Base-by-base conservation (phyloP, 2,888 invertebrate species). In the Keiferia lycopersicella region DNA sequence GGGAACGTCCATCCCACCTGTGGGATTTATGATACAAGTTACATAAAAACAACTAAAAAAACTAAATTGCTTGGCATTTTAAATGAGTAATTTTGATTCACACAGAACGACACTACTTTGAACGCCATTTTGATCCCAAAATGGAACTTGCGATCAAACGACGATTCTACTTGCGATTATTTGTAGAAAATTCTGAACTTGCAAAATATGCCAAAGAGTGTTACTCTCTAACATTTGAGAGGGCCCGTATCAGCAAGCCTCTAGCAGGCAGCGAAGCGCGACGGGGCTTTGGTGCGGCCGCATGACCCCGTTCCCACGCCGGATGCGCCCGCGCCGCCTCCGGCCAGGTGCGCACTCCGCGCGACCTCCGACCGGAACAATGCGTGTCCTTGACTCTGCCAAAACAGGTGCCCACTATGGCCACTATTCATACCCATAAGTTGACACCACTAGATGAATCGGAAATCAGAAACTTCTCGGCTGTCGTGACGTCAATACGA, bases 261-360 rank as follows among this genome's bases (percentile, higher is more conserved):
- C 67, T 67, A 53, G 83, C 73, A 75, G 72, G 67, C 85, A 81
- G 67, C 86, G 82, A 83, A 78, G 88, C 90, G 88, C 73, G 82
- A 83, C 87, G 80, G 72, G 51, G 78, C 86, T 81, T 82, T 87
- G 80, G 73, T 74, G 78, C 86, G 87, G 77, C 87, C 84, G 87
- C 85, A 74, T 90, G 88, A 88, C 91, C 90, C 75, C 84, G 83
- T 91, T 91, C 90, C 81, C 91, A 91, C 91, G 89, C 67, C 67
- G 63, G 63, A 67, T 66, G 74, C 76, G 71, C 72, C 78, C 11
- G 59, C 48, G 16, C 48, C 18, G 16, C 14, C 18, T 18, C 45
- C 66, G 30, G 61, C 53, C 53, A 53, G 65, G 75, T 78, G 76
- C 76, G 75, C 67, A 64, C 50, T 20, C 61, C n/a, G 65, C 53